Evolutionary conservation across 1,140 invertebrate genomes (phyloP).

Genomic region (Lepidurus arcticus): DNA sequence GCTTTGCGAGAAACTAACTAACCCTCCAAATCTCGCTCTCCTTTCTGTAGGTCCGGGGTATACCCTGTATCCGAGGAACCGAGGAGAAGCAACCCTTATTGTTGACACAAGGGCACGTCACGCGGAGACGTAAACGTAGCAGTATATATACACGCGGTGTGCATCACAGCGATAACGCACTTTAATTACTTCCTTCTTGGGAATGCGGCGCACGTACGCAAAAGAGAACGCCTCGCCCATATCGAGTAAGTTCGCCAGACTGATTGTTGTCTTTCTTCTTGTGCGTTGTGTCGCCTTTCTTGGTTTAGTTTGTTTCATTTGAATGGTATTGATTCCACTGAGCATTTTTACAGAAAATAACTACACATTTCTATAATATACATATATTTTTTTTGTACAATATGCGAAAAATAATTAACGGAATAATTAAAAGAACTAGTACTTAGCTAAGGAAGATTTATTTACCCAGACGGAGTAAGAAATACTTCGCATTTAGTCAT

Average conservation of each 20-base stretch:
- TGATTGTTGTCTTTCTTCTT: neutral
- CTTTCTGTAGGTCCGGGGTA: neutral
- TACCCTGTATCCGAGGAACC: neutral
- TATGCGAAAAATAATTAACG: no score
- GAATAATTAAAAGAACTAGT: no score
- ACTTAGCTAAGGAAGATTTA: no score
- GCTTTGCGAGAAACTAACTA: slow-evolving; percentile 18
- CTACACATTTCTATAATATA: no score
- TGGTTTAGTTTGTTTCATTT: neutral
- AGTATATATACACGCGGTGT: neutral
- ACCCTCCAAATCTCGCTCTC: neutral
- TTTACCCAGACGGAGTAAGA: neutral
- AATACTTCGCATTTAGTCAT: neutral
- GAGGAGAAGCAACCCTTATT: neutral
- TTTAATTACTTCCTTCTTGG: slow-evolving; percentile 5
- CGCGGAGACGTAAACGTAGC: neutral
- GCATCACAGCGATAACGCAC: slow-evolving; percentile 20
- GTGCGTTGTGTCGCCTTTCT: neutral
- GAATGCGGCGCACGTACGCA: neutral
- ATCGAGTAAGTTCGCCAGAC: neutral
- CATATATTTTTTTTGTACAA: no score
- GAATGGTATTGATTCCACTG: neutral
- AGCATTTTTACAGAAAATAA: no score
- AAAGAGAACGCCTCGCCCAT: neutral
- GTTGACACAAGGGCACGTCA: slow-evolving; percentile 11